Evolutionary conservation across 2,797 vertebrate species (phyloP), one percentile per base, ranked within the genome.

Genomic region (Mergus octosetaceus): DNA sequence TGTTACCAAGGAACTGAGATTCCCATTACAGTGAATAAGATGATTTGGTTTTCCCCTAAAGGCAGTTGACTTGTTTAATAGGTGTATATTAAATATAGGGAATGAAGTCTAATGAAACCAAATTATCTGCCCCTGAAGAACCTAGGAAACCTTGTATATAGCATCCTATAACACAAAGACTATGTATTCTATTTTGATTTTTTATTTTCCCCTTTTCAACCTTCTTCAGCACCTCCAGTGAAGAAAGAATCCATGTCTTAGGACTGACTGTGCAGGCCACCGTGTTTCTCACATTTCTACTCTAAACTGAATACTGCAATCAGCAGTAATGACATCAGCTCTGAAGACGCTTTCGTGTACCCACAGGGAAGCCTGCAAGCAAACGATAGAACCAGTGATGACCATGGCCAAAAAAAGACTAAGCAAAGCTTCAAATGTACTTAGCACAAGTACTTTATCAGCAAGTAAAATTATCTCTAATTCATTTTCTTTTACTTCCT

Each of bases 271-370:
- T 73, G 27, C 60, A 65, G 64, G 79, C 28, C 89, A 61, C 13
- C 14, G 6, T 3, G 5, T 47, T 86, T 84, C 73, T 75, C 41
- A 54, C 1, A 5, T 13, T 56, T 30, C 62, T 56, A 7, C 74
- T 49, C 71, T 61, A 65, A 80, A 38, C 10, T 28, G 45, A 84
- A 72, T 6, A 6, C 49, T 51, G 32, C 32, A 34, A 49, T 14
- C 30, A 87, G 71, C 56, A 81, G 49, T 38, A 60, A 69, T 0
- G 4, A 88, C 16, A 27, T 66, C 49, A 69, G 4, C 9, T 57
- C 32, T 28, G 0, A 0, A 15, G 43, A n/a, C 60, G 39, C 0
- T 1, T 1, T 0, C n/a, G 25, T 41, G 39, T 51, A 51, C 49
- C 66, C 41, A n/a, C 49, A 51, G 49, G 32, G 49, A 73, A n/a